Conservation (phyloP, 2,113 vertebrate species). For the Platichthys flesus region DNA sequence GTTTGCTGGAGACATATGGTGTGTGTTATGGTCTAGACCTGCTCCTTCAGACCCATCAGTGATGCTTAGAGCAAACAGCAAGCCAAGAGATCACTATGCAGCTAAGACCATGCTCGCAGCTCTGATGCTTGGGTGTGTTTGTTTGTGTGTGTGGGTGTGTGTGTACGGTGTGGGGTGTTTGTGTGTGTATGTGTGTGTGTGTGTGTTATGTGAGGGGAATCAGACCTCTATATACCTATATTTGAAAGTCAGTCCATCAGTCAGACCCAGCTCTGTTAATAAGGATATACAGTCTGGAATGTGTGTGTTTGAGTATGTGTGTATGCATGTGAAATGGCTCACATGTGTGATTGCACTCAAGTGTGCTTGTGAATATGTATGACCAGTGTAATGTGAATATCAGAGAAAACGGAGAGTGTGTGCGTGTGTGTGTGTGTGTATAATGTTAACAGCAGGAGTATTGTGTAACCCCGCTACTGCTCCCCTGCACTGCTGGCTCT, state of each 20-base stretch:
- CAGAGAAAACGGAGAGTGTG: slow-evolving; percentile 18
- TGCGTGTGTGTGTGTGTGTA: slow-evolving; percentile 2
- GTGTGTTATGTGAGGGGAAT: background rate
- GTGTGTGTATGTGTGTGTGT: slow-evolving; percentile 6
- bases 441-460: slow-evolving; percentile 40
- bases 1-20: slow-evolving; percentile 60
- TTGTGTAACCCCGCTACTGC: slow-evolving; percentile 7
- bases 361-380: slow-evolving; percentile 67
- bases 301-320: background rate
- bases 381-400: slow-evolving; percentile 56
- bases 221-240: slow-evolving; percentile 7
- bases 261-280: slow-evolving; percentile 8
- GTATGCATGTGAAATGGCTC: slow-evolving; percentile 25
- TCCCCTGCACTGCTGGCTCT: slow-evolving; percentile 41
- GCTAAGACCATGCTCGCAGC: slow-evolving; percentile 18
- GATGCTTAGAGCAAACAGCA: slow-evolving; percentile 41
- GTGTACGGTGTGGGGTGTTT: slow-evolving; percentile 4
- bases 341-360: slow-evolving; percentile 61
- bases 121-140: background rate
- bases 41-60: slow-evolving; percentile 39
- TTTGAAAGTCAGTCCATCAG: slow-evolving; percentile 30
- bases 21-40: slow-evolving; percentile 50
- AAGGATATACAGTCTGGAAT: slow-evolving; percentile 10
- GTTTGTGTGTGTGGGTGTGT: background rate
- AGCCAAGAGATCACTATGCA: slow-evolving; percentile 44